Evolutionary conservation across 2,113 vertebrate genomes (phyloP), one percentile per base, ranked within the genome.

Genomic region (Erpornis zantholeuca): DNA sequence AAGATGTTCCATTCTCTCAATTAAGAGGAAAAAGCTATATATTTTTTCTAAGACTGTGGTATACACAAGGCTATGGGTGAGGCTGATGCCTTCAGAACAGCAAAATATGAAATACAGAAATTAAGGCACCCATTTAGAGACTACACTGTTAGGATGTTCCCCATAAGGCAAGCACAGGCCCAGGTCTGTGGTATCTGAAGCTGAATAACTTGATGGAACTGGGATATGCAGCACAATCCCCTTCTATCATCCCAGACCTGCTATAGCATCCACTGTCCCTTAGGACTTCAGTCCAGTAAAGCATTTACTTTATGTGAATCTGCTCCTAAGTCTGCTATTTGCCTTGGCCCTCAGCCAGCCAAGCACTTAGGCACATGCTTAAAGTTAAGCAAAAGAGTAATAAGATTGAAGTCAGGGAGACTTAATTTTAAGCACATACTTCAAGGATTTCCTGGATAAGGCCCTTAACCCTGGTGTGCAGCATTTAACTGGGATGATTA

Each of bases 371-470:
- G 80, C 84, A 88, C 90, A 61, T 88, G 83, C 90, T 88, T 88
- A 88, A 86, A 91, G 47, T 88, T 91, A 96, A 91, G 90, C 84
- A 79, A 47, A 86, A 79, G 61, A 82, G 81, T 88, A 93, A 96
- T 82, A 72, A 93, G 81, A 78, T 40, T 88, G 88, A 94, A 94
- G 88, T 38, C 61, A 42, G 77, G 29, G 84, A 76, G 50, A 63
- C 93, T 96, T 94, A 93, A 86, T 82, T 79, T 88, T 88, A 96
- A 96, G 84, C 71, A 44, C 57, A 20, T 91, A 88, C 91, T 93
- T 91, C 76, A 68, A 63, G 66, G 91, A 89, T 96, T 93, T 94
- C 29, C 42, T 76, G 88, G 68, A 68, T 94, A 89, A 95, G 25
- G 88, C 63, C 33, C 38, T 89, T 89, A 93, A 80, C 64, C 53